Evolutionary conservation across 1,140 invertebrate genomes (phyloP), one percentile per base, ranked within the genome.

Genomic region (Caenorhabditis inopinata): DNA sequence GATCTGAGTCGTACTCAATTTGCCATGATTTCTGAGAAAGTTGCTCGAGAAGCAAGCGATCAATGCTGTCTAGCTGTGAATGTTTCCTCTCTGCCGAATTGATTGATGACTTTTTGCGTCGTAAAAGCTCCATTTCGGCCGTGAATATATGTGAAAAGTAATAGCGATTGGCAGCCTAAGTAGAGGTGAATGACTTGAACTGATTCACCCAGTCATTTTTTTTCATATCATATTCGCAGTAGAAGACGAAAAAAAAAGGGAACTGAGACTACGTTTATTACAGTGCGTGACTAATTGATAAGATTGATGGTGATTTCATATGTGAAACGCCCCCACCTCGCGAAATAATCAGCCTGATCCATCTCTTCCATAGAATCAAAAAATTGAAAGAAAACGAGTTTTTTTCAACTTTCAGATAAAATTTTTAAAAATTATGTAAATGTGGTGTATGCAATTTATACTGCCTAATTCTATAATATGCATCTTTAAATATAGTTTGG

Each of bases 1-100:
- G 58, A 68, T 68, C 58, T 7, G 58, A 68, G 21, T 68, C 58
- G 27, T 68, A 68, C 27, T 68, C 58, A n/a, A 58, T 58, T 7
- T 58, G 51, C 58, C 58, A 68, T 1, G 58, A 68, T 68, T 32
- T n/a, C 21, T 68, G 23, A 42, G 58, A 29, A 21, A 68, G 32
- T 0, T 68, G 58, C 32, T 68, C 58, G 2, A 68, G n/a, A 68
- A 68, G 35, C 21, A 68, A 68, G 12, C 58, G 58, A 27, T 68
- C 58, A 68, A 68, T 68, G n/a, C 38, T 68, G 23, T 68, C 58
- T 18, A 68, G 58, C 35, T 21, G 58, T 3, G 58, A 68, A 21
- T 38, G 18, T 7, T 68, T 68, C 38, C 32, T 29, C 25, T 68
- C 32, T 3, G 51, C 5, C 12, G 27, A 29, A 32, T 18, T 29